phyloP scores from a whole-genome alignment of 2,797 vertebrate genomes.

The Poecilia picta region DNA sequence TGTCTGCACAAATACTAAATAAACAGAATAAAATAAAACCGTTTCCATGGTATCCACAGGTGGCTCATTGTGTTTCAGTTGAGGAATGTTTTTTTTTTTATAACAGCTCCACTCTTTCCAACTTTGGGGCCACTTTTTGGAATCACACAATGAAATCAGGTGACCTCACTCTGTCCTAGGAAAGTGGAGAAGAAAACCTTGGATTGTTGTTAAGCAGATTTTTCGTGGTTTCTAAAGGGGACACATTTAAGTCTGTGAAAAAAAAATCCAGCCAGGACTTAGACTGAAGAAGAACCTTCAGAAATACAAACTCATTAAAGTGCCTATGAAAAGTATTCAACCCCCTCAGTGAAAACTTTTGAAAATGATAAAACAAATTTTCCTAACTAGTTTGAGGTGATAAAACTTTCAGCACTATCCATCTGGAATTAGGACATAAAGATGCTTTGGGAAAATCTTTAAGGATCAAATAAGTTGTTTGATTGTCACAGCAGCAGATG shows the following conservation, averaged over 20 bases:
- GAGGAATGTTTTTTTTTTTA: constrained; percentile 25
- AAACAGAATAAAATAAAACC: neutral
- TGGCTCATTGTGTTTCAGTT: neutral
- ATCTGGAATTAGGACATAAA: neutral
- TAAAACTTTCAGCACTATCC: neutral
- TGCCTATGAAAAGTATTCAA: neutral
- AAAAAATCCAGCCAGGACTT: constrained; percentile 21
- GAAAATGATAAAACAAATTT: neutral
- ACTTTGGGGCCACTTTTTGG: neutral
- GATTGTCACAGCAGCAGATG: neutral
- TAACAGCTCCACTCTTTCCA: neutral
- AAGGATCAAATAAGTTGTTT: neutral
- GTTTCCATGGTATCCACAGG: neutral
- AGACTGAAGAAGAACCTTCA: constrained; percentile 12
- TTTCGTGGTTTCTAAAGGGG: constrained; percentile 47
- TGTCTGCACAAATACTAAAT: neutral
- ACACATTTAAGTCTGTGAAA: constrained; percentile 39
- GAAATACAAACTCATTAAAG: constrained; percentile 15
- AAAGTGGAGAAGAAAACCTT: constrained; percentile 41
- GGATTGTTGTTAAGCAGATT: constrained; percentile 36
- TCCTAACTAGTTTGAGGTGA: neutral
- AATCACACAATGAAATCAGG: constrained; percentile 42
- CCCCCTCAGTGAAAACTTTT: neutral
- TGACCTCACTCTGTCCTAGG: constrained; percentile 36
- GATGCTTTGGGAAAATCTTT: neutral